These are phyloP conservation scores for Yponomeuta sedellus DNA, from an alignment of 2,888 invertebrate species.

Conservation along the genomic window DNA sequence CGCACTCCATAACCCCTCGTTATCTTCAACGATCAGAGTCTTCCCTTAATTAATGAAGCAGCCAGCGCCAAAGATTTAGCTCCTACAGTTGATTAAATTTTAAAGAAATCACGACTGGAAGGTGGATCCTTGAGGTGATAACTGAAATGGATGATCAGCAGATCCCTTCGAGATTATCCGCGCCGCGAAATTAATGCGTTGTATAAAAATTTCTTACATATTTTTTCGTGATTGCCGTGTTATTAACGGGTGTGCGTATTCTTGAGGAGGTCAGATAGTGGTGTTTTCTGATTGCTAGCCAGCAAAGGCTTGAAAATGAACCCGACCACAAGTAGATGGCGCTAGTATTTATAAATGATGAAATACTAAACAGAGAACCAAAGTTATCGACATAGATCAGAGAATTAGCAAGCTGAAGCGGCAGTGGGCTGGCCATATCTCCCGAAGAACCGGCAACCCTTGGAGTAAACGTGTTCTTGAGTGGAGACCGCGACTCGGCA, in stretches of 20 bases:
- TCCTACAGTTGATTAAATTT: constrained; percentile 22
- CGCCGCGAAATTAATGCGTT: constrained; percentile 24
- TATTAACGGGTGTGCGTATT: not conserved
- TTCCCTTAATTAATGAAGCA: constrained; percentile 12
- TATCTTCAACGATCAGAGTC: constrained; percentile 1
- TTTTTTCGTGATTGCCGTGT: not conserved
- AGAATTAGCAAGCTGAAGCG: too few species aligned
- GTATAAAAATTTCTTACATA: constrained; percentile 7
- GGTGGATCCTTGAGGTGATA: constrained; percentile 14
- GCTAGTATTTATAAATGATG: too few species aligned
- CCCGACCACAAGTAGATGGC: too few species aligned
- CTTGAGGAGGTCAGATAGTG: not conserved
- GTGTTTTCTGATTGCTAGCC: not conserved
- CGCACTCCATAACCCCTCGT: not conserved
- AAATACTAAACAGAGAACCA: too few species aligned
- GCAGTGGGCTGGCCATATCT: too few species aligned
- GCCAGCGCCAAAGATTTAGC: constrained; percentile 16
- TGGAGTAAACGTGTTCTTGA: too few species aligned
- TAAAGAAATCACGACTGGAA: constrained; percentile 19
- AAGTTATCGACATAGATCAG: too few species aligned
- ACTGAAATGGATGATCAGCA: constrained; percentile 13
- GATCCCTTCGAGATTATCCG: constrained; percentile 20
- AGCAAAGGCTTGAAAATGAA: too few species aligned
- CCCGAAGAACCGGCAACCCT: too few species aligned
- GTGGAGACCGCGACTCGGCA: too few species aligned